Conservation (phyloP, 2,888 invertebrate species). For the Gastracanthus pulcherrimus region DNA sequence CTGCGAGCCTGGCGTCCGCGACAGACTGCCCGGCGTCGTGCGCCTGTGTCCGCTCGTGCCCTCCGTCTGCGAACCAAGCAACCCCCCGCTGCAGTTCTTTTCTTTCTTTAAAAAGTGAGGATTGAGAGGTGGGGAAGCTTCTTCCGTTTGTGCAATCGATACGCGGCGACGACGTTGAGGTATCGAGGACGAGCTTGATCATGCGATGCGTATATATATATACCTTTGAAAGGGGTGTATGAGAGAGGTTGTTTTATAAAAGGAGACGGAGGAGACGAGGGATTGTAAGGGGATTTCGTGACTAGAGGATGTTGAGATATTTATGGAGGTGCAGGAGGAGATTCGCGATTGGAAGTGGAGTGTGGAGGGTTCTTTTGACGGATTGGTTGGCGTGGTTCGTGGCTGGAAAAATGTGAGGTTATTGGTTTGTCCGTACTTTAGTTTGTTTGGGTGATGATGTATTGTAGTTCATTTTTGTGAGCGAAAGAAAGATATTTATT, state of each 20-base stretch:
- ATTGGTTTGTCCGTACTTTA: too few species aligned
- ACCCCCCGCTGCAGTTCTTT: neutral
- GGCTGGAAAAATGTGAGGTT: too few species aligned
- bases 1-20: slow-evolving; percentile 64
- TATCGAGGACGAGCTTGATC: neutral
- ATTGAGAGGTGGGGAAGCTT: too few species aligned
- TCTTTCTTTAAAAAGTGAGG: too few species aligned
- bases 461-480: too few species aligned
- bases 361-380: too few species aligned
- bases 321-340: neutral
- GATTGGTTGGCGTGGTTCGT: too few species aligned
- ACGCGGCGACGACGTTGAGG: neutral
- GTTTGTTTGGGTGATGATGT: too few species aligned
- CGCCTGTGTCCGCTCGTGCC: slow-evolving; percentile 69
- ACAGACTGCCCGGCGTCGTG: slow-evolving; percentile 69
- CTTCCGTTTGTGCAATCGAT: neutral
- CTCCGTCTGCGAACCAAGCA: slow-evolving; percentile 67
- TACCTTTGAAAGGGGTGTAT: too few species aligned
- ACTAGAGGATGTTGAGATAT: neutral
- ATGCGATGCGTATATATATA: too few species aligned
- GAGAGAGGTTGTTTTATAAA: neutral
- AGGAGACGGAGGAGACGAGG: neutral
- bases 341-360: neutral
- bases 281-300: too few species aligned
- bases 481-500: too few species aligned